A percentile compares a stretch with the other conserved stretches of the same genome.
These are phyloP conservation scores for Scophthalmus maximus DNA, from an alignment of 2,113 vertebrate genomes.

Conservation along the genomic window DNA sequence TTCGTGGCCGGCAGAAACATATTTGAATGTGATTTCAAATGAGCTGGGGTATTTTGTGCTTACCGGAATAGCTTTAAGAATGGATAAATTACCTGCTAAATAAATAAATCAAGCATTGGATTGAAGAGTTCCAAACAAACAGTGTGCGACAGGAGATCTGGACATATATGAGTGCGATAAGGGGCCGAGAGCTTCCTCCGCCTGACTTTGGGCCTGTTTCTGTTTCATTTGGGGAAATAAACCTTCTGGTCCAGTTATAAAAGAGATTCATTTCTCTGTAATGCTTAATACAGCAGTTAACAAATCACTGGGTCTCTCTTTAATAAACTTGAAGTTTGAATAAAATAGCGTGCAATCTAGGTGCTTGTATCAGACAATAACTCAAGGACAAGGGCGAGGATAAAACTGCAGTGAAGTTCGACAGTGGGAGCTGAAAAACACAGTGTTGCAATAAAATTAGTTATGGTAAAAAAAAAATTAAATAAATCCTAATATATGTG, in stretches of 20 bases:
- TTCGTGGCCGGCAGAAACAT: conserved; percentile 59
- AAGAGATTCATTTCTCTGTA: neutral
- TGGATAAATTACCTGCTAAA: conserved; percentile 45
- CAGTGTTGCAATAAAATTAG: too few relatives aligned
- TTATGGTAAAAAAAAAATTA: too few relatives aligned
- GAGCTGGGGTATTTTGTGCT: conserved; percentile 39
- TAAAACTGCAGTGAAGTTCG: too few relatives aligned
- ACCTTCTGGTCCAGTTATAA: neutral
- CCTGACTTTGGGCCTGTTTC: too few relatives aligned
- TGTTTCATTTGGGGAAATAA: conserved; percentile 3
- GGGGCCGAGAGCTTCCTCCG: neutral
- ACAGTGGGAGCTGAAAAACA: too few relatives aligned
- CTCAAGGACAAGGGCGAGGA: too few relatives aligned
- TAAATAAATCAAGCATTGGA: conserved; percentile 41
- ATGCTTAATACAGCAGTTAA: too few relatives aligned
- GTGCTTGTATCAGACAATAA: neutral
- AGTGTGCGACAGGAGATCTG: conserved; percentile 12
- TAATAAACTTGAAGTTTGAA: neutral
- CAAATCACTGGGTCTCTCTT: neutral
- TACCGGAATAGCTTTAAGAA: conserved; percentile 47
- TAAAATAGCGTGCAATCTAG: neutral
- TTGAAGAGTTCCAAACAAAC: conserved; percentile 35
- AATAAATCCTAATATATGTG: neutral
- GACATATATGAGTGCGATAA: conserved; percentile 9
- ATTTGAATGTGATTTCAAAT: conserved; percentile 67